Conservation (phyloP, 1,140 invertebrate species). For the Brachionus koreanus region DNA sequence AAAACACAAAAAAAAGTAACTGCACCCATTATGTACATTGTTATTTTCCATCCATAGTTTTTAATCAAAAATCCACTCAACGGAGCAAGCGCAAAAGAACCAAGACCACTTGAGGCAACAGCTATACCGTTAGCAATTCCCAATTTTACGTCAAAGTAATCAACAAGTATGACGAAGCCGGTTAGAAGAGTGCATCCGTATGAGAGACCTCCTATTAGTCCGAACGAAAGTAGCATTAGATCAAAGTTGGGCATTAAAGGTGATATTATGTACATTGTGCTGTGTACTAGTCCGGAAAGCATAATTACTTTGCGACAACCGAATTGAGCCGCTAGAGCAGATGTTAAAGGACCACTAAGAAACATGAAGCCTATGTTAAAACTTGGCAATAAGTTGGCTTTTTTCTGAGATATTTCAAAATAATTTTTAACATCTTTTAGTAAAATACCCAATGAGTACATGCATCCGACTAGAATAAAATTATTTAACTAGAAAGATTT, state of each 20-base stretch:
- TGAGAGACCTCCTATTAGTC: conserved; percentile 71
- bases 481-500: not conserved
- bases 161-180: conserved; percentile 80
- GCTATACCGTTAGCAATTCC: conserved; percentile 86
- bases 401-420: not conserved
- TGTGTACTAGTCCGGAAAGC: conserved; percentile 72
- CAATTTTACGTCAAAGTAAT: conserved; percentile 86
- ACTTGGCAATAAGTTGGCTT: conserved; percentile 18
- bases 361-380: conserved; percentile 23
- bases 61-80: conserved; percentile 50
- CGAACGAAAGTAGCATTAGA: conserved; percentile 76
- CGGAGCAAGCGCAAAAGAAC: conserved; percentile 53
- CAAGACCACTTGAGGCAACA: conserved; percentile 53
- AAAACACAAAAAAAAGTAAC: not conserved
- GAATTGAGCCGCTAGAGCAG: conserved; percentile 73
- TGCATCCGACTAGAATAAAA: conserved; percentile 25
- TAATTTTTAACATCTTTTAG: not conserved
- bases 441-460: conserved; percentile 26
- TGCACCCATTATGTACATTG: not conserved
- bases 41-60: conserved; percentile 52
- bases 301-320: conserved; percentile 84
- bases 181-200: not conserved
- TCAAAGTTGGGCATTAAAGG: conserved; percentile 73
- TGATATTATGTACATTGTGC: conserved; percentile 72
- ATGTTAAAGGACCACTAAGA: conserved; percentile 78